Conservation (phyloP, 2,888 invertebrate genomes). For the Dolichomitus sp. region DNA sequence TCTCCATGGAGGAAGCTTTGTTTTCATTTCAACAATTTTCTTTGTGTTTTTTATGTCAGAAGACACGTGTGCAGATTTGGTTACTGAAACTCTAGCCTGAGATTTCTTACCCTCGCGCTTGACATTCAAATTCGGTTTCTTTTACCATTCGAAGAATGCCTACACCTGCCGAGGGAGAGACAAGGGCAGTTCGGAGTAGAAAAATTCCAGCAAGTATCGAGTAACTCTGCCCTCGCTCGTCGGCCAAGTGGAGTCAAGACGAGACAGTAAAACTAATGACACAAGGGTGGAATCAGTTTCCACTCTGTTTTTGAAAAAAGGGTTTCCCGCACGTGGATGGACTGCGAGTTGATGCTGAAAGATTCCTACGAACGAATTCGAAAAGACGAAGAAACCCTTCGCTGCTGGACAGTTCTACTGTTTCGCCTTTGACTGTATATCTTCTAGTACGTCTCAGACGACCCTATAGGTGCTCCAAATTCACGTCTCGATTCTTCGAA, state of each 20-base stretch:
- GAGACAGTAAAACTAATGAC: constrained; percentile 63
- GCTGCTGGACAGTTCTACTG: constrained; percentile 3
- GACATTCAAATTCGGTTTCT: constrained; percentile 33
- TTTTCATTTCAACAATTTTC: no score
- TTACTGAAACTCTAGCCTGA: no score
- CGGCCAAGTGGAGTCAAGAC: constrained; percentile 31
- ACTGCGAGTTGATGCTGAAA: not conserved
- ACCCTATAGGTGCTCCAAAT: constrained; percentile 32
- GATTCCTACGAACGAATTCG: constrained; percentile 29
- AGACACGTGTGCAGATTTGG: no score
- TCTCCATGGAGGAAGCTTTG: no score
- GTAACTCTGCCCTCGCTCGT: not conserved
- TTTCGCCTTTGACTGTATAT: constrained; percentile 29
- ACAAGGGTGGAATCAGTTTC: constrained; percentile 58
- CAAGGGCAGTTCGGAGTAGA: not conserved
- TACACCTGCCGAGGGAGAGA: not conserved
- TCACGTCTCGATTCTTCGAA: constrained; percentile 43
- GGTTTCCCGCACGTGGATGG: constrained; percentile 36
- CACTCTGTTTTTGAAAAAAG: constrained; percentile 40
- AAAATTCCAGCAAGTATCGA: constrained; percentile 15
- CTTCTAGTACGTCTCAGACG: constrained; percentile 9
- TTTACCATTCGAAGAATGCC: constrained; percentile 24
- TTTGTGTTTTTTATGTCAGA: no score
- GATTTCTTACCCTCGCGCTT: not conserved
- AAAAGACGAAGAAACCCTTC: constrained; percentile 49